These are phyloP conservation scores for Periophthalmodon schlosseri DNA, from an alignment of 2,113 vertebrate genomes.

Conservation along the genomic window DNA sequence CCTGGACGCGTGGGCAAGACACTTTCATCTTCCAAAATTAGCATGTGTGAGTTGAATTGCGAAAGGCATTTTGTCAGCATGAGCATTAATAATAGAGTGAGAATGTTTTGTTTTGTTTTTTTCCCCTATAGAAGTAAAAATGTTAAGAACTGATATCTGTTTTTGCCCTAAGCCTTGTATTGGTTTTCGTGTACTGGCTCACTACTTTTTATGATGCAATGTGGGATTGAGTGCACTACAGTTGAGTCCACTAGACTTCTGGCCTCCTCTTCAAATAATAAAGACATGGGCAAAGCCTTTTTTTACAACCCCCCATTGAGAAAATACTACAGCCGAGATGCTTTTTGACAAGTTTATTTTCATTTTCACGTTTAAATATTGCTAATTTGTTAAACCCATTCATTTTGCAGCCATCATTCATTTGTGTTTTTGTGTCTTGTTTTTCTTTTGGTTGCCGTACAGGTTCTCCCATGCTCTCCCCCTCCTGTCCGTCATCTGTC, in stretches of 20 bases:
- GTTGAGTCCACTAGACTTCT: not conserved
- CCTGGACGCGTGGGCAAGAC: no score
- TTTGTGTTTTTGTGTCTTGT: conserved; percentile 50
- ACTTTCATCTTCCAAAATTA: no score
- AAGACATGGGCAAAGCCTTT: not conserved
- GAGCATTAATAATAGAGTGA: no score
- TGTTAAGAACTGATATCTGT: no score
- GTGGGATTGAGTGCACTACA: not conserved
- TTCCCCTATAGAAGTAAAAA: no score
- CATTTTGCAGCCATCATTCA: conserved; percentile 24
- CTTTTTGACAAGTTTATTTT: not conserved
- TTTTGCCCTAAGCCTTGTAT: not conserved
- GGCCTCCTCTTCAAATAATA: not conserved
- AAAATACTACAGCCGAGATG: not conserved
- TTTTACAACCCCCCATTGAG: not conserved
- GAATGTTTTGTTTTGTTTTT: no score
- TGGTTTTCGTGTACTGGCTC: not conserved
- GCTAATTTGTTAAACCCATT: conserved; percentile 2
- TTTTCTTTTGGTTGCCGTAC: conserved; percentile 9
- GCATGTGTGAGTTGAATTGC: no score
- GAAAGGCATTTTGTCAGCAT: no score
- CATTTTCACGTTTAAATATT: conserved; percentile 7
- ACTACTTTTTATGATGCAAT: not conserved
- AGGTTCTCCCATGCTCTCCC: conserved; percentile 74
- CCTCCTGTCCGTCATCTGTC: conserved; percentile 69